A percentile compares a stretch with the other conserved stretches of the same genome.
Evolutionary conservation across 1,140 invertebrate species (phyloP).

Genomic region (Drosophila trapezifrons): DNA sequence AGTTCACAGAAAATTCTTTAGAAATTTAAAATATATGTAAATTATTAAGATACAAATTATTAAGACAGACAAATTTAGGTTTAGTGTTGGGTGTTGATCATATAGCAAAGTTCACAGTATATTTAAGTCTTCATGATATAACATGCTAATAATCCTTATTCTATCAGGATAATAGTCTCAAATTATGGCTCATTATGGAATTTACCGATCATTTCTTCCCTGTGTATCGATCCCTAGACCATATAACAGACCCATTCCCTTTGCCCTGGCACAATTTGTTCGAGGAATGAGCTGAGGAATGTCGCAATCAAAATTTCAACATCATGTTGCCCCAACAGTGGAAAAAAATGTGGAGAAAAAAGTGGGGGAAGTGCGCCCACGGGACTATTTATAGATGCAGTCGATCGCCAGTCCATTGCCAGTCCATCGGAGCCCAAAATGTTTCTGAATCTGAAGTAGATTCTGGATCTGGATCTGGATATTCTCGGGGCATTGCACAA

Average conservation of each 20-base stretch:
- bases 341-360: slow-evolving; percentile 3
- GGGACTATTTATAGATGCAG: slow-evolving; percentile 68
- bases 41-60: no score
- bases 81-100: no score
- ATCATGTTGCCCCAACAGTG: slow-evolving; percentile 60
- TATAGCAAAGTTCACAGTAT: no score
- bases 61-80: no score
- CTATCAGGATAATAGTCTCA: no score
- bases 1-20: no score
- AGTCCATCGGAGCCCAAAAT: slow-evolving; percentile 69
- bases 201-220: background rate
- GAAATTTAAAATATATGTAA: no score
- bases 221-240: slow-evolving; percentile 35
- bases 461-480: slow-evolving; percentile 35
- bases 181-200: no score
- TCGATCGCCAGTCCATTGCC: slow-evolving; percentile 68
- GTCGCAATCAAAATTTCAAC: slow-evolving; percentile 83
- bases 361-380: slow-evolving; percentile 45
- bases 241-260: slow-evolving; percentile 28
- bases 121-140: no score
- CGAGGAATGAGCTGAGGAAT: slow-evolving; percentile 57
- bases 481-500: slow-evolving; percentile 42
- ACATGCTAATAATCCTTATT: background rate
- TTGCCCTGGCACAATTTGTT: slow-evolving; percentile 70
- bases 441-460: slow-evolving; percentile 33